A percentile compares a stretch with the other conserved stretches of the same genome.
These are phyloP conservation scores for Pterois miles DNA, from an alignment of 2,797 vertebrate species.

Conservation along the genomic window DNA sequence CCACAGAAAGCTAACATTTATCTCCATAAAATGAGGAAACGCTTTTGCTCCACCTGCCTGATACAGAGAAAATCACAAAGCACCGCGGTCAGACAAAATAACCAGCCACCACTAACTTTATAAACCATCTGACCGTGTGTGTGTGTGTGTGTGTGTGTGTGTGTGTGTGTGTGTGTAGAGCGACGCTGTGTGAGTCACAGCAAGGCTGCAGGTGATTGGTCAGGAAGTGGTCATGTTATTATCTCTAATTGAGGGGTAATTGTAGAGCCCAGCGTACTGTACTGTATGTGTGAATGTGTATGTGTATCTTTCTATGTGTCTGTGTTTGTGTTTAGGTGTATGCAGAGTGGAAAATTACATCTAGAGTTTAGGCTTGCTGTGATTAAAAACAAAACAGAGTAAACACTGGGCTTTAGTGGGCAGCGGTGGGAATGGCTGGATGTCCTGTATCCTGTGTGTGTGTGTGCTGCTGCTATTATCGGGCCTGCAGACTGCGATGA, in stretches of 20 bases:
- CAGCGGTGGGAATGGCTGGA: conserved; percentile 54
- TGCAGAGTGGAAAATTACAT: conserved; percentile 79
- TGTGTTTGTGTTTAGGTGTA: conserved; percentile 81
- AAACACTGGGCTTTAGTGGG: conserved; percentile 76
- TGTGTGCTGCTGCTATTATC: neutral
- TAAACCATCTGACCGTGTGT: conserved; percentile 62
- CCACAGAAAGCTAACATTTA: conserved; percentile 82
- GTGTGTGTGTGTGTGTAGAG: conserved; percentile 31
- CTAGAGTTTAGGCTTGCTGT: conserved; percentile 74
- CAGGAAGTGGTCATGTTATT: conserved; percentile 84
- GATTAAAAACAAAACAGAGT: conserved; percentile 81
- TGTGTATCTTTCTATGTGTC: conserved; percentile 73
- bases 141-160: conserved; percentile 9
- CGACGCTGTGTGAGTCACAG: conserved; percentile 70
- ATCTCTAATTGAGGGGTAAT: conserved; percentile 83
- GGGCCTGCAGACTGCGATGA: no score
- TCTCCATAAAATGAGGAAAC: conserved; percentile 74
- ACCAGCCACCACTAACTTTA: conserved; percentile 71
- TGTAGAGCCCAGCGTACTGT: conserved; percentile 70
- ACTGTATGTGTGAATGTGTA: conserved; percentile 54
- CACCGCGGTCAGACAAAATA: conserved; percentile 68
- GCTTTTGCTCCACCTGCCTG: conserved; percentile 72
- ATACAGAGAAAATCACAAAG: conserved; percentile 74
- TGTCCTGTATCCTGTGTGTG: conserved; percentile 51
- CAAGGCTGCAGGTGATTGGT: conserved; percentile 81